Evolutionary conservation across 37 sponge, comb jelly and placozoan species (phyloP), one percentile per base, ranked within the genome.

Genomic region (Cliona cf. orientalis): DNA sequence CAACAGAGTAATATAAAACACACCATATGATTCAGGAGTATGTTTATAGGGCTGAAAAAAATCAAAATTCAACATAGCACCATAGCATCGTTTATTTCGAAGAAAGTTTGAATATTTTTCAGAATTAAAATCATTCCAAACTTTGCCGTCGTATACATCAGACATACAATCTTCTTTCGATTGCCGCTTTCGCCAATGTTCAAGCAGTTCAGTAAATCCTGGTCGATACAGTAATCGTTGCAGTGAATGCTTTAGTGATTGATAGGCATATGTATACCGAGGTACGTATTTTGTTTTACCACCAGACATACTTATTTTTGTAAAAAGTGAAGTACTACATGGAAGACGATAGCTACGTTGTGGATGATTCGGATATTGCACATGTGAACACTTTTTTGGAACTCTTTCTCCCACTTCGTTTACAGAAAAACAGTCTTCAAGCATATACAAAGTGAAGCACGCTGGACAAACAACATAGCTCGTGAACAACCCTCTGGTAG

Each of bases 1-100:
- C 34, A 73, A 19, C 2, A 82, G 7, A 33, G 74, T 28, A 19
- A 82, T n/a, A 59, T 82, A 82, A 0, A 82, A 1, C 14, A 44
- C 74, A 12, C 83, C 83, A 39, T 44, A 35, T 0, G 74, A 73
- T 22, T 72, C 37, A 2, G 42, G 44, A 17, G 63, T 60, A 38
- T 78, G 72, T 39, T 72, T 33, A 37, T 31, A 86, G 0, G 86
- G 86, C 43, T 76, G 70, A 71, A 85, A 78, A 43, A 63, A 85
- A 62, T 82, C 83, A 43, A 72, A 29, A 42, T 82, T 82, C 0
- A 82, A 34, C 35, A 39, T 71, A 39, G 73, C 37, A 26, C 14
- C 49, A 9, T 29, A 49, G 53, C 14, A 19, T 49, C 53, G 53
- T 49, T 49, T 49, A 14, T 19, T 19, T 49, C 14, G 9, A 19